Percentiles rank a stretch among this genome's conserved stretches.
These are phyloP conservation scores for Haplotaxodon microlepis DNA, from an alignment of 2,113 vertebrate species.

Conservation along the genomic window DNA sequence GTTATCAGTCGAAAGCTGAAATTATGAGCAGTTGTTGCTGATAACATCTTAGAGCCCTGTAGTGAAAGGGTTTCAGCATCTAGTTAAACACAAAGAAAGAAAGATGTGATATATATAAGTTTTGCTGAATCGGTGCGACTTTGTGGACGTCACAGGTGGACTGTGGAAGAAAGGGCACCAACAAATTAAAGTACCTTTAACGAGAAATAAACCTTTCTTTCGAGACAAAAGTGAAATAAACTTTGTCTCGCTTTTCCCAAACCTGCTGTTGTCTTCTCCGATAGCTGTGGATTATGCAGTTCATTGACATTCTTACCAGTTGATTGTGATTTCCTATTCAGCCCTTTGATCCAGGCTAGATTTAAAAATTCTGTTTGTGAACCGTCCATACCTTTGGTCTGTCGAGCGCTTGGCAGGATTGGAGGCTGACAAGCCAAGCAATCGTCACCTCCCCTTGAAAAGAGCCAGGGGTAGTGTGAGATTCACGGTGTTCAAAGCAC, in stretches of 20 bases:
- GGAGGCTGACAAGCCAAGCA: slow-evolving; percentile 60
- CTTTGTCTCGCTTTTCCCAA: neutral
- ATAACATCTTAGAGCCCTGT: neutral
- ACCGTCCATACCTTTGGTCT: slow-evolving; percentile 71
- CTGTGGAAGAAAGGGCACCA: rapidly evolving
- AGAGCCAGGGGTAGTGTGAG: slow-evolving; percentile 52
- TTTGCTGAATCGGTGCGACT: neutral
- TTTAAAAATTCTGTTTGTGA: slow-evolving; percentile 73
- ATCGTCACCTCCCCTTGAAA: slow-evolving; percentile 59
- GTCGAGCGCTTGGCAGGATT: slow-evolving; percentile 61
- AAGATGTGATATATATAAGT: neutral
- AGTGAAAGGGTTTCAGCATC: neutral
- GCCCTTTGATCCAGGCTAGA: slow-evolving; percentile 65
- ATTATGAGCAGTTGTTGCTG: neutral
- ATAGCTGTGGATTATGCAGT: slow-evolving; percentile 19
- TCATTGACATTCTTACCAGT: slow-evolving; percentile 62
- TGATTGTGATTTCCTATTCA: slow-evolving; percentile 69
- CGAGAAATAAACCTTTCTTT: neutral
- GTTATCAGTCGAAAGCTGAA: neutral
- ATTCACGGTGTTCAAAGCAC: slow-evolving; percentile 55
- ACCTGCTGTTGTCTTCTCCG: neutral
- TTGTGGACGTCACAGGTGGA: neutral
- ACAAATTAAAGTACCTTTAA: neutral
- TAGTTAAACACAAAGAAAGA: neutral
- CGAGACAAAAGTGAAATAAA: neutral